phyloP scores from a whole-genome alignment of 2,888 invertebrate genomes.

The Harmothoe impar region DNA sequence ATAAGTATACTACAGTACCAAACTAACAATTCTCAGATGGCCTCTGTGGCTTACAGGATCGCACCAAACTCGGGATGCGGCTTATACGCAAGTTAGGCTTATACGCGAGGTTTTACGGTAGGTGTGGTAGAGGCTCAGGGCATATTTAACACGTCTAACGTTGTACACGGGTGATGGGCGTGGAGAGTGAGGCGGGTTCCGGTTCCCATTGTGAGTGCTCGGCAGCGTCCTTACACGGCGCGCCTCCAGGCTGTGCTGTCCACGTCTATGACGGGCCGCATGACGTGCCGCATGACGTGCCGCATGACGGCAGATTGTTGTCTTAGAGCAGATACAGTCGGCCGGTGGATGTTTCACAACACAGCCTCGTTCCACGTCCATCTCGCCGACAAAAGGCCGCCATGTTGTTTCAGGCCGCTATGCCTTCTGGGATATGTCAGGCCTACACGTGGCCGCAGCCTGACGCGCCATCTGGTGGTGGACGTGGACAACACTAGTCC shows the following conservation, averaged over 20 bases:
- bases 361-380: neutral
- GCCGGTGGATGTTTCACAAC: neutral
- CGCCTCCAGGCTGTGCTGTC: no score
- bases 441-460: neutral
- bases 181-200: neutral
- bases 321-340: slow-evolving; percentile 35
- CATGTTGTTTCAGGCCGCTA: slow-evolving; percentile 52
- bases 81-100: no score
- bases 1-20: no score
- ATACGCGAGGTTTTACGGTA: no score
- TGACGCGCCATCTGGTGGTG: slow-evolving; percentile 15
- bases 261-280: neutral
- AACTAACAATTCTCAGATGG: no score
- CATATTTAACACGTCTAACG: no score
- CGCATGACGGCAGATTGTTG: neutral
- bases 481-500: neutral
- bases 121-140: no score
- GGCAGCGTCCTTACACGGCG: no score
- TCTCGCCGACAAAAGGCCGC: slow-evolving; percentile 38
- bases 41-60: no score
- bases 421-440: slow-evolving; percentile 54
- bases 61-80: no score
- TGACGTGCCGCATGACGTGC: neutral
- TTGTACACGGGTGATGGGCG: no score
- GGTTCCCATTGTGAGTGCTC: neutral